Evolutionary conservation across 1,140 invertebrate genomes (phyloP).

Genomic region (Cryptotermes secundus): DNA sequence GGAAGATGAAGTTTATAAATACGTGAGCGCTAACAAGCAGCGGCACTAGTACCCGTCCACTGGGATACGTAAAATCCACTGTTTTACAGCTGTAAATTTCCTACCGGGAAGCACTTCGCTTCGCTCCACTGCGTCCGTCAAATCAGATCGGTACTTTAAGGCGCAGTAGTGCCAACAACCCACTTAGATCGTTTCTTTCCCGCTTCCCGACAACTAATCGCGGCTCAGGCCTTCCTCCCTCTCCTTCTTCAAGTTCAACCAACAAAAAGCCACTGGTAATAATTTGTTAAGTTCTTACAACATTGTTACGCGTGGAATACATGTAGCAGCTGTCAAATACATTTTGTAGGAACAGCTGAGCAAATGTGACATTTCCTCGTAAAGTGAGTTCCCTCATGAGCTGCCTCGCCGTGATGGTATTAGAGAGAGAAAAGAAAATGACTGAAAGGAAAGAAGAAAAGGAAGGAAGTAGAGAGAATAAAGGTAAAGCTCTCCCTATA

Average conservation of each 20-base stretch:
- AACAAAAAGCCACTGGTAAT: neutral
- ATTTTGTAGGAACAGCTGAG: neutral
- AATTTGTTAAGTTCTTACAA: neutral
- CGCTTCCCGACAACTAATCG: neutral
- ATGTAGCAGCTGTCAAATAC: neutral
- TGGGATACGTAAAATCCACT: neutral
- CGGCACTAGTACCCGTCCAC: neutral
- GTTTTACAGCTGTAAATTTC: too few relatives aligned
- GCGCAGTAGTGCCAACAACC: neutral
- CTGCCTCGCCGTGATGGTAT: neutral
- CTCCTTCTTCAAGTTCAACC: too few relatives aligned
- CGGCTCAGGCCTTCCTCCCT: neutral
- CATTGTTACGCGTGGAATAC: neutral
- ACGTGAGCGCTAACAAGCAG: neutral
- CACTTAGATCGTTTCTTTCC: neutral
- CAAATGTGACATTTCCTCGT: neutral
- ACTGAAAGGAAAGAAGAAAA: too few relatives aligned
- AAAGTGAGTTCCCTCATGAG: neutral
- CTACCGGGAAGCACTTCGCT: neutral
- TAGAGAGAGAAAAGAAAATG: too few relatives aligned
- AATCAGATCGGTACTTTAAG: neutral
- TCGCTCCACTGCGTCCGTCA: neutral
- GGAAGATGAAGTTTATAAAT: too few relatives aligned
- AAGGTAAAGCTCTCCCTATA: too few relatives aligned
- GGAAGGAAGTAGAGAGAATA: too few relatives aligned